Evolutionary conservation across 1,140 invertebrate species (phyloP), one percentile per base, ranked within the genome.

Genomic region (Liolophura sinensis): DNA sequence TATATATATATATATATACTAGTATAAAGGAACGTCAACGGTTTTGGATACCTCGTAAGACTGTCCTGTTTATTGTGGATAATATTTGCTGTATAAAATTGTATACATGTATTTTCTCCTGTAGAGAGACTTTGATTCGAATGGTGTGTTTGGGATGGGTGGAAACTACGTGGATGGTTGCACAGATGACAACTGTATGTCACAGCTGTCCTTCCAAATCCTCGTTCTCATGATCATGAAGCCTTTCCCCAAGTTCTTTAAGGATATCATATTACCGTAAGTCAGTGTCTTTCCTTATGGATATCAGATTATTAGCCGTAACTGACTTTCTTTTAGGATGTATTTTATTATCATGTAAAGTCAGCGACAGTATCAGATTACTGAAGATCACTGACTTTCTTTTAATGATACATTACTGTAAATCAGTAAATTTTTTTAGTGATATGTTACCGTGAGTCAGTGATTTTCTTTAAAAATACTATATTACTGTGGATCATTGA

Each of bases 131-230:
- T 61, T 77, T 62, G 68, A 70, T 54, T 52, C 66, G 1, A 15
- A 70, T 60, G 83, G 82, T 12, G 67, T 85, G 4, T 68, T 85
- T 61, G 78, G 78, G 18, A 52, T 79, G 18, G 82, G 82, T 51
- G 15, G 59, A n/a, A 61, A 80, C 20, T 86, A 85, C 61, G 63
- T 64, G 18, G 85, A 86, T 63, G 73, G 61, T 11, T 86, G 85
- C 60, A 52, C 52, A 20, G 77, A 78, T 59, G 78, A 74, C 16
- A 82, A 77, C 18, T 86, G 85, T 64, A 86, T 86, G 84, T 79
- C 85, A 11, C 77, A 85, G 65, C 68, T 86, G 1, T 84, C 83
- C 11, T 82, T 86, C 58, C 85, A 86, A 73, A 74, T 86, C 12
- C 67, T 85, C 0, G 73, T 78, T 0, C 75, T 85, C 1, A 86